Conservation (phyloP, 2,797 vertebrate species). For the Sphenodon punctatus region DNA sequence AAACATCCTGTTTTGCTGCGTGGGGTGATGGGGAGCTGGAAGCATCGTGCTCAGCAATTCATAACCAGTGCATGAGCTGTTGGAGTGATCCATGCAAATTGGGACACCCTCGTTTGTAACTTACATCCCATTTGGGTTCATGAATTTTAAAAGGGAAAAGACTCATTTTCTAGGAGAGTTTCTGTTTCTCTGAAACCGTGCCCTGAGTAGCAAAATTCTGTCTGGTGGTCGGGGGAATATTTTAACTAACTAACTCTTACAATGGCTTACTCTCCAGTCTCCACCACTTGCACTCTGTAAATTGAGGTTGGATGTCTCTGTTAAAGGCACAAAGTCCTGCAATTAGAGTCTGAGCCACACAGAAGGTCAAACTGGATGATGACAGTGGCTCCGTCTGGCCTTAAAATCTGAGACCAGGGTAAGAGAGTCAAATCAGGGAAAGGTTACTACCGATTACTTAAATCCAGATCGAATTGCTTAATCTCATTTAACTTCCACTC, state of each 20-base stretch:
- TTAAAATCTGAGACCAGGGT: too few relatives aligned
- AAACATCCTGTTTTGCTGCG: neutral
- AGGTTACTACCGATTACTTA: too few relatives aligned
- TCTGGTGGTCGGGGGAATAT: neutral
- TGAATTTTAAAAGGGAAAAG: conserved; percentile 45
- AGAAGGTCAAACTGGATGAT: too few relatives aligned
- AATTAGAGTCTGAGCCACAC: too few relatives aligned
- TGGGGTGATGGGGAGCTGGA: too few relatives aligned
- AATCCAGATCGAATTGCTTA: too few relatives aligned
- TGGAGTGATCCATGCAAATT: conserved; percentile 3
- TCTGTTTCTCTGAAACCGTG: neutral
- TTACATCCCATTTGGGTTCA: conserved; percentile 2
- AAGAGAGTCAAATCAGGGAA: too few relatives aligned
- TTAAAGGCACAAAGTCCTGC: too few relatives aligned
- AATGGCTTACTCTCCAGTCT: neutral
- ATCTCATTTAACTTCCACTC: too few relatives aligned
- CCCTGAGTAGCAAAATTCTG: neutral
- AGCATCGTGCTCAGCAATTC: conserved; percentile 13
- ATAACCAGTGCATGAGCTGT: neutral
- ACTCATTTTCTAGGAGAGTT: neutral
- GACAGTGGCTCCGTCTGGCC: too few relatives aligned
- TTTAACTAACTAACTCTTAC: neutral
- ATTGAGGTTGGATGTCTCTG: too few relatives aligned
- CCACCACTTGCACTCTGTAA: too few relatives aligned
- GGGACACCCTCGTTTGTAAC: conserved; percentile 12